phyloP scores from a whole-genome alignment of 2,113 vertebrate genomes.

The Heterocephalus glaber region DNA sequence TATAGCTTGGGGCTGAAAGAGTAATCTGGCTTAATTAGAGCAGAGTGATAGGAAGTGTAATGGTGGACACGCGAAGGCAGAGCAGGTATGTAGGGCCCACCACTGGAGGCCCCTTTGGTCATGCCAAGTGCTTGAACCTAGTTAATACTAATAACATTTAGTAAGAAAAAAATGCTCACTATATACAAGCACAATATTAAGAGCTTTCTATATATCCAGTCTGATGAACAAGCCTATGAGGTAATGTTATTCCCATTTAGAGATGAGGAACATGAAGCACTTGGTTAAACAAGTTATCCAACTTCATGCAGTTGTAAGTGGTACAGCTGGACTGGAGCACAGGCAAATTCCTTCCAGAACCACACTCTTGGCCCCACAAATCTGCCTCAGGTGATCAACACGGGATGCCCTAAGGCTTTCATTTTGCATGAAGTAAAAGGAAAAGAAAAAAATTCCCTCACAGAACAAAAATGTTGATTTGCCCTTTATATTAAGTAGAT shows the following conservation, averaged over 20 bases:
- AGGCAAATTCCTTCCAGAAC: background rate
- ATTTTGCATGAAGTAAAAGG: background rate
- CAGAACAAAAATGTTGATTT: background rate
- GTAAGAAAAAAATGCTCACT: background rate
- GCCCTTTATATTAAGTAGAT: background rate
- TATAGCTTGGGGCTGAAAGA: background rate
- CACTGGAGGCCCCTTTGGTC: background rate
- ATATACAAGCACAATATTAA: background rate
- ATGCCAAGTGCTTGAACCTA: background rate
- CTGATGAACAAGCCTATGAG: background rate
- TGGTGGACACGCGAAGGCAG: background rate
- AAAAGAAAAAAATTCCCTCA: background rate
- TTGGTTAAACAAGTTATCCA: background rate
- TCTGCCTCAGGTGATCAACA: background rate
- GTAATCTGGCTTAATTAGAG: background rate
- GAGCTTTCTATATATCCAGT: background rate
- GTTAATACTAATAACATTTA: background rate
- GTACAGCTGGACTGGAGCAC: background rate
- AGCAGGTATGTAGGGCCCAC: background rate
- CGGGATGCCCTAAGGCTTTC: rapidly evolving
- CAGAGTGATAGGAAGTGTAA: background rate
- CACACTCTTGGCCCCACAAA: background rate
- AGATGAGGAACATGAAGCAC: background rate
- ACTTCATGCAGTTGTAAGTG: background rate
- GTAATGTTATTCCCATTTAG: background rate